phyloP scores from a whole-genome alignment of 1,140 invertebrate species.

The Caenorhabditis tropicalis region DNA sequence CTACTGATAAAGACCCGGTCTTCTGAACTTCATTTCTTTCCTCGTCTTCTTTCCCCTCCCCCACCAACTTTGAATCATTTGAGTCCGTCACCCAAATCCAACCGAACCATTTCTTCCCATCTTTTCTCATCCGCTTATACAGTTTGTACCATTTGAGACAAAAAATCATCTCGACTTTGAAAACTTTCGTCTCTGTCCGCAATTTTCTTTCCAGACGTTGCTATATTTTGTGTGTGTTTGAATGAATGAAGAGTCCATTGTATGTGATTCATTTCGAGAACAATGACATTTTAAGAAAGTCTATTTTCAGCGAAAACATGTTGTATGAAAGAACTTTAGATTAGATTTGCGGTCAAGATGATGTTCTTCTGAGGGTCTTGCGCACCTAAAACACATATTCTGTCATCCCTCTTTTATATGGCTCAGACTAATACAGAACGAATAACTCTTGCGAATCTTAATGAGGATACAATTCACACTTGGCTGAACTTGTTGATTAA shows the following conservation, averaged over 20 bases:
- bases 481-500: conserved; percentile 5
- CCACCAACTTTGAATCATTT: background rate
- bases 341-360: background rate
- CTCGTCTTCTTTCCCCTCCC: background rate
- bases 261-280: background rate
- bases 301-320: background rate
- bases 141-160: no score
- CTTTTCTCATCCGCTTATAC: background rate
- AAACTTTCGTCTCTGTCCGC: background rate
- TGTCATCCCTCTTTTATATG: background rate
- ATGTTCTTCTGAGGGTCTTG: no score
- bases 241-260: conserved; percentile 37
- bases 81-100: background rate
- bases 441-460: background rate
- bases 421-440: background rate
- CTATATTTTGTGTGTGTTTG: conserved; percentile 35
- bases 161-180: background rate
- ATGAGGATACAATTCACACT: background rate
- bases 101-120: background rate
- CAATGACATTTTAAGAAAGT: background rate
- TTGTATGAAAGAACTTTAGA: background rate
- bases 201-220: background rate
- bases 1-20: background rate
- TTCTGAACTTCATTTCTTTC: background rate
- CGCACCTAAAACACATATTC: background rate